Base-by-base conservation (phyloP, 2,888 invertebrate genomes). In the Andrena trimmerana region DNA sequence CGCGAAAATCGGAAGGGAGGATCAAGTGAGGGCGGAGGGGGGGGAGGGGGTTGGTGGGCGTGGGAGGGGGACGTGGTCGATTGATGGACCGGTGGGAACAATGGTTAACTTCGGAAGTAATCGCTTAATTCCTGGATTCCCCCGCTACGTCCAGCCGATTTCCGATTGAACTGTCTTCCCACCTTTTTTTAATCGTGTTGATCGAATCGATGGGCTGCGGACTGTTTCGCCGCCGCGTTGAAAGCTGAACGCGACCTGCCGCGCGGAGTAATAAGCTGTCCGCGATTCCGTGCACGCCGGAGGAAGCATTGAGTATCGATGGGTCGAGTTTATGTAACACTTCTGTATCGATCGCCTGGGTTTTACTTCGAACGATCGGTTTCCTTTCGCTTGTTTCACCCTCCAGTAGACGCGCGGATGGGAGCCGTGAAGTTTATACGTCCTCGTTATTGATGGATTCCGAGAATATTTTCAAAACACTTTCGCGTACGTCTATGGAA, bases 81-180 rank as follows among this genome's bases (percentile, higher is more conserved):
- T 88, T 88, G 89, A 89, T 86, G 85, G 83, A 86, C 83, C 81
- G 82, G 76, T 65, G 70, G 73, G 87, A 90, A 90, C 90, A 90
- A 90, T 90, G 85, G 86, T 85, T 85, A 88, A 88, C 87, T 89
- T 88, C 86, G 80, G 78, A 88, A 86, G 86, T 85, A 89, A 89
- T 89, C 88, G 88, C 87, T 90, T 90, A 87, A 88, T 88, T 87
- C 88, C 83, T 72, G 81, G 78, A 84, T 87, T 83, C 69, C 59
- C 81, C 60, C n/a, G 63, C 83, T 75, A 81, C 76, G 82, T 83
- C 59, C 76, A 52, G 65, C 74, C 73, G 80, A 84, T 83, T 72
- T 78, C 77, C 78, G 85, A 86, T 86, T 79, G 82, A 76, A 78
- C 81, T 68, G 74, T 77, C 72, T 85, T 82, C 65, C 81, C 8